phyloP scores from a whole-genome alignment of 2,113 vertebrate species.

The Callorhinus ursinus region DNA sequence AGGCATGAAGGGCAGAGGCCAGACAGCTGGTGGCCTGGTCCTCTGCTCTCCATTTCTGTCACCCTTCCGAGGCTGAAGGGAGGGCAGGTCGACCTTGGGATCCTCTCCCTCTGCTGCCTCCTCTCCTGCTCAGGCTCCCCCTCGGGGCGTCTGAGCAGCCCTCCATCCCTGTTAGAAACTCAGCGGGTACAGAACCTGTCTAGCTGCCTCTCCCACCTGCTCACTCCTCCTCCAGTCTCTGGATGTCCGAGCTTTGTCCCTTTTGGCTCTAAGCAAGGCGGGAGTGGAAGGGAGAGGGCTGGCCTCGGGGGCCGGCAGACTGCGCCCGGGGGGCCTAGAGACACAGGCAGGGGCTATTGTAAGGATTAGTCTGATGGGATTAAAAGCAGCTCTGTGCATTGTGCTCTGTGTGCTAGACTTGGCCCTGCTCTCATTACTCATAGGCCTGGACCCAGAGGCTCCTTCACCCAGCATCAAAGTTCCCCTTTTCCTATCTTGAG shows the following conservation, averaged over 20 bases:
- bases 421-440: neutral
- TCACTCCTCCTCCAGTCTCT: neutral
- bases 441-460: neutral
- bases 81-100: neutral
- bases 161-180: neutral
- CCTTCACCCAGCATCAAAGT: too few relatives aligned
- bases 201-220: neutral
- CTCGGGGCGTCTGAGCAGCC: neutral
- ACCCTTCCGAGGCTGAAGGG: neutral
- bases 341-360: neutral
- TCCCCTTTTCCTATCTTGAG: neutral
- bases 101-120: neutral
- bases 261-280: slow-evolving; percentile 77
- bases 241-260: neutral
- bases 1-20: slow-evolving; percentile 64
- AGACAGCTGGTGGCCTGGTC: neutral
- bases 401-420: neutral
- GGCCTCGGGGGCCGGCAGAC: neutral
- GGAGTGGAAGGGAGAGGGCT: slow-evolving; percentile 57
- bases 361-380: neutral
- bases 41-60: neutral
- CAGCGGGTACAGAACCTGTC: neutral
- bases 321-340: neutral
- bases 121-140: neutral
- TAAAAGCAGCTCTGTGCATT: neutral